phyloP scores from a whole-genome alignment of 1,140 invertebrate species.

The Nasonia giraulti region DNA sequence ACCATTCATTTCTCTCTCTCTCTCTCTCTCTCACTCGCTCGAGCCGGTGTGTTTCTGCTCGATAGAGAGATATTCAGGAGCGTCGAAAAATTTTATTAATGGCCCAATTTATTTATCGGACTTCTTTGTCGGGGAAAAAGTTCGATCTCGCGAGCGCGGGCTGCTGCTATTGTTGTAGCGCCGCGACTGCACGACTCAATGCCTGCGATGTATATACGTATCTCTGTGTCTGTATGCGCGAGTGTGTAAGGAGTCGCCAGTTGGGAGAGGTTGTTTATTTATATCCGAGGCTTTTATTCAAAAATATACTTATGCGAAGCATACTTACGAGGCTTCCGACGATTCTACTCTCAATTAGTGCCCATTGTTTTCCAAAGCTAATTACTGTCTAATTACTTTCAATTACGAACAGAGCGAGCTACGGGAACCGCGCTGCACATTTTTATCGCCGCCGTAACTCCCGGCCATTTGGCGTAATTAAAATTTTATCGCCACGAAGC shows the following conservation, averaged over 20 bases:
- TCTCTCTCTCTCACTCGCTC: too few relatives aligned
- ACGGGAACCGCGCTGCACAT: too few relatives aligned
- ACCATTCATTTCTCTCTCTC: conserved; percentile 28
- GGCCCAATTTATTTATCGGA: conserved; percentile 47
- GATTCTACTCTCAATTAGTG: neutral
- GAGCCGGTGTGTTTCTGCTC: conserved; percentile 10
- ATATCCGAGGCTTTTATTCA: neutral
- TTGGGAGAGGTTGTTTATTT: neutral
- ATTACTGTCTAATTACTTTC: neutral
- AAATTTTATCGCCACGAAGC: neutral
- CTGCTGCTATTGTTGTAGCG: conserved; percentile 1
- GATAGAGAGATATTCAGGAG: conserved; percentile 33
- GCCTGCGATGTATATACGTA: neutral
- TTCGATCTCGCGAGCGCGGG: neutral
- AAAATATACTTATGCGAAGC: too few relatives aligned
- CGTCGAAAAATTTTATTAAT: conserved; percentile 52
- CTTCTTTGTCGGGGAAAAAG: conserved; percentile 45
- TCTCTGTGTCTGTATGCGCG: too few relatives aligned
- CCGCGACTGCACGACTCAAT: neutral
- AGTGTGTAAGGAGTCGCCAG: neutral
- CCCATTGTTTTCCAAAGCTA: neutral
- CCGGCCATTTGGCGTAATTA: neutral
- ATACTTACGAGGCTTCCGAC: too few relatives aligned
- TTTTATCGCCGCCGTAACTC: neutral
- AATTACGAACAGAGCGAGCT: neutral